Evolutionary conservation across 2,797 vertebrate genomes (phyloP).

Genomic region (Eulemur albifrons): DNA sequence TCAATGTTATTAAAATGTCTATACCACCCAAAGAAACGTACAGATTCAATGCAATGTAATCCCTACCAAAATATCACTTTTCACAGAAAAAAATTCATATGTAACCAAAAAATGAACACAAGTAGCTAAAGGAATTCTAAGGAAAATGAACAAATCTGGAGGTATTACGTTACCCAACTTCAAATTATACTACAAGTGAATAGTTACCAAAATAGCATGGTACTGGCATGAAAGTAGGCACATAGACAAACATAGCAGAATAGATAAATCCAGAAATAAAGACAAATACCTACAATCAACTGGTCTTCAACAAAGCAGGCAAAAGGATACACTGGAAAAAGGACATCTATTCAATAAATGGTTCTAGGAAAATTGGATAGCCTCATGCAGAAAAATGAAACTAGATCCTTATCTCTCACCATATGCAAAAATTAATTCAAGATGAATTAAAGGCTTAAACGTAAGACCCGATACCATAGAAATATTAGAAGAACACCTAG

Average conservation of each 20-base stretch:
- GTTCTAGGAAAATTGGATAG: background rate
- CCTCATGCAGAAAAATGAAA: background rate
- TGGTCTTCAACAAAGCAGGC: background rate
- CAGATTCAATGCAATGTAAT: background rate
- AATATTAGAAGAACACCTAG: background rate
- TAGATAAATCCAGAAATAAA: background rate
- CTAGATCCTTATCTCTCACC: background rate
- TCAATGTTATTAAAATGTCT: background rate
- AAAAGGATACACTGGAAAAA: background rate
- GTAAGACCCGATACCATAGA: background rate
- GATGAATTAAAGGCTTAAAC: background rate
- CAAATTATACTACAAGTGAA: background rate
- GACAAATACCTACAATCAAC: background rate
- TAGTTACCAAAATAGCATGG: background rate
- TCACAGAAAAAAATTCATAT: background rate
- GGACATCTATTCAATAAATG: background rate
- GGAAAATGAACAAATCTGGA: background rate
- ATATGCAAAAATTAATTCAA: background rate
- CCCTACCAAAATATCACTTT: background rate
- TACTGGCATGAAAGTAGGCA: background rate
- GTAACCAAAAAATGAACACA: background rate
- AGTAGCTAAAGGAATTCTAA: background rate
- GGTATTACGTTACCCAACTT: background rate
- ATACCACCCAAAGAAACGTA: background rate
- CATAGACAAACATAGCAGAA: background rate